Conservation (phyloP, 1,140 invertebrate species). For the Reticulitermes speratus region DNA sequence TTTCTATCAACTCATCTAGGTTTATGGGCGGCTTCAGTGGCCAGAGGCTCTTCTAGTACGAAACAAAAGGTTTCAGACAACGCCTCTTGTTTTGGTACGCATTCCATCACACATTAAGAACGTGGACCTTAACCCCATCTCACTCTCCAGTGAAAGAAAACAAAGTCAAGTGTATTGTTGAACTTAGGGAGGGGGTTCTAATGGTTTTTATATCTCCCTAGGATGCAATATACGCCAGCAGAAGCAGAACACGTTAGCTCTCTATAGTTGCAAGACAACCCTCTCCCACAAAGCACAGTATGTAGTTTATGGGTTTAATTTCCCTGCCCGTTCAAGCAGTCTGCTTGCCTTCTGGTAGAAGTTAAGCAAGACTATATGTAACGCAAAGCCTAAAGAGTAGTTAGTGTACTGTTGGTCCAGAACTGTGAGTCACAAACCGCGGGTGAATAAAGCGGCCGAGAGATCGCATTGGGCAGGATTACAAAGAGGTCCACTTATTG, state of each 20-base stretch:
- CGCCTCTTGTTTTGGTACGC: neutral
- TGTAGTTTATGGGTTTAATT: slow-evolving; percentile 19
- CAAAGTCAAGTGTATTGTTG: neutral
- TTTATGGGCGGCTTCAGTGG: no score
- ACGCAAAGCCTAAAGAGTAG: neutral
- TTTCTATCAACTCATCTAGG: no score
- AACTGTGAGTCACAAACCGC: neutral
- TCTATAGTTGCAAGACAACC: neutral
- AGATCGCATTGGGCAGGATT: neutral
- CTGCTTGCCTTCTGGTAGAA: neutral
- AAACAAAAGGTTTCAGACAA: no score
- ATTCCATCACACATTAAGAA: neutral
- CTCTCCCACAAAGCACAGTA: neutral
- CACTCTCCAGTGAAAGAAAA: neutral
- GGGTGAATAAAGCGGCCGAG: neutral
- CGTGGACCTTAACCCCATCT: neutral
- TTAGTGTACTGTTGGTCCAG: neutral
- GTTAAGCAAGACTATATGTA: neutral
- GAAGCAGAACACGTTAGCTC: neutral
- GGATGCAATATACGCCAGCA: neutral
- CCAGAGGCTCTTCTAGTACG: no score
- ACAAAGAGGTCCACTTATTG: neutral
- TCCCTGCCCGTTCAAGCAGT: neutral
- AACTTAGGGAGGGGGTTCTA: neutral
- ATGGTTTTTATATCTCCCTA: slow-evolving; percentile 3